Evolutionary conservation across 2,797 vertebrate genomes (phyloP), one percentile per base, ranked within the genome.

Genomic region (Tamandua tetradactyla): DNA sequence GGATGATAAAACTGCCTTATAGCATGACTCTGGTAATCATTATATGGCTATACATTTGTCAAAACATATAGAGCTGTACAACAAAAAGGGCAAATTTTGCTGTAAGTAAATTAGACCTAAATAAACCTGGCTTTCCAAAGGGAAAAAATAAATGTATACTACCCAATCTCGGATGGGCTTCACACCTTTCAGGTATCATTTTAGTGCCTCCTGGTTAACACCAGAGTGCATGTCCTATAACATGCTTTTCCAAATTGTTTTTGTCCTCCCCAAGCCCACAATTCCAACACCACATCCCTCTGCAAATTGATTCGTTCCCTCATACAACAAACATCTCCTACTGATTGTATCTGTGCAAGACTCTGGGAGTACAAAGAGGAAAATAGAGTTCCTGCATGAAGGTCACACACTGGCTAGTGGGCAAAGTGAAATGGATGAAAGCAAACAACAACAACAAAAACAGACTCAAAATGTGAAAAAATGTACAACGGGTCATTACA

Each of bases 51-150:
- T 6, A 8, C 7, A 83, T 49, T 49, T 75, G 20, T 76, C 17
- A 81, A 68, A 92, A 78, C n/a, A 64, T 72, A 18, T 1, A 52
- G n/a, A 81, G n/a, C 27, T 61, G 1, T 81, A 90, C 3, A 59
- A 40, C n/a, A 61, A 55, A 89, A 85, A 40, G 10, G 47, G 7
- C 57, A 5, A 52, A 47, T 79, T 87, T 84, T 75, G 64, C 23
- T 69, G 4, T 68, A 69, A n/a, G 2, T 85, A 62, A 81, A 83
- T 78, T 57, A 87, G 2, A 86, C 3, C 20, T 59, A 89, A 93
- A 71, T 68, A 90, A 94, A 71, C 18, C 17, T 80, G 61, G 64
- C 27, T 90, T 83, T 80, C 59, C 59, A 78, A 82, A 80, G 32
- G 57, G 2, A 14, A 40, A 87, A 87, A 90, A 52, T 86, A 68